These are phyloP conservation scores for Theonella swinhoei DNA, from an alignment of 37 sponge, comb jelly and placozoan species.

Conservation along the genomic window DNA sequence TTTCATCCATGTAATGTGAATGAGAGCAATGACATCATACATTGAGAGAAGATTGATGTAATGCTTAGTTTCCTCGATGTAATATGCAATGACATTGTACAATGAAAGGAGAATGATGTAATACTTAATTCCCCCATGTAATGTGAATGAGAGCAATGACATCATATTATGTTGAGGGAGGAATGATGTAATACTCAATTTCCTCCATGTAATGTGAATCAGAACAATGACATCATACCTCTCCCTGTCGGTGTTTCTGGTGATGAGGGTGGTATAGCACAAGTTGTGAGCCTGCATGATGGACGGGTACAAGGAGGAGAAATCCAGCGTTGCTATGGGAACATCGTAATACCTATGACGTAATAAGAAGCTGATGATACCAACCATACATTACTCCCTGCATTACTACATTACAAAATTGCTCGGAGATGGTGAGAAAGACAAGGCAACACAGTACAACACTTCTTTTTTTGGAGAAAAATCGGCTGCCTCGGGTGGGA, in stretches of 20 bases:
- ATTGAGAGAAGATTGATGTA: background rate
- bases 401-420: no score
- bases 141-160: background rate
- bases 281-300: conserved; percentile 99
- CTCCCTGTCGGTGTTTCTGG: conserved; percentile 57
- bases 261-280: conserved; percentile 94
- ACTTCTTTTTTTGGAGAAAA: no score
- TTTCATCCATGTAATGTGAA: background rate
- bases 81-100: background rate
- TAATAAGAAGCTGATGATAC: no score
- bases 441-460: no score
- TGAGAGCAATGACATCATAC: background rate
- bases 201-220: no score
- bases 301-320: conserved; percentile 97
- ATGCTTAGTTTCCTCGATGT: no score
- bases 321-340: conserved; percentile 97
- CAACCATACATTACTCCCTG: no score
- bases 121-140: no score
- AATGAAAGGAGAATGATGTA: no score
- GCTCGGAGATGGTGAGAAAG: no score
- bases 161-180: background rate
- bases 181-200: background rate
- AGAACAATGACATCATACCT: conserved; percentile 7
- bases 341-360: conserved; percentile 85
- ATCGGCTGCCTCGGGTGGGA: no score